Evolutionary conservation across 2,888 invertebrate species (phyloP), one percentile per base, ranked within the genome.

Genomic region (Cataglyphis livida): DNA sequence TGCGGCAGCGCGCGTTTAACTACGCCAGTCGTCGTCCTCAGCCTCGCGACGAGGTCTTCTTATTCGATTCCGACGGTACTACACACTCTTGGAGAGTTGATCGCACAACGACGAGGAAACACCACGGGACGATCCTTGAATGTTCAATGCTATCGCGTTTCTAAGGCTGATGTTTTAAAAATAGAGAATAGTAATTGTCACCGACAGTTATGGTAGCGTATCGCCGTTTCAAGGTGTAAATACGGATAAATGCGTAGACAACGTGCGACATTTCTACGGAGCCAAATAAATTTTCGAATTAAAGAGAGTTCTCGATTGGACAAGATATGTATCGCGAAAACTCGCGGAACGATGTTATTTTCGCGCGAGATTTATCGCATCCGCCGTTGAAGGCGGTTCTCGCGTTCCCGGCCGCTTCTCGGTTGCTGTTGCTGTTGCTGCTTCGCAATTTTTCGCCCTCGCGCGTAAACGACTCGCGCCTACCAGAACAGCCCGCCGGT

Each of bases 1-100:
- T 61, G 84, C 84, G 71, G 84, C 71, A 85, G 85, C 79, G 84
- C 79, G 84, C 86, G 54, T 82, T 87, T 83, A 78, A 78, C 70
- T 44, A 51, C 57, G 76, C 54, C 32, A 41, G 38, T 28, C 76
- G 68, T 68, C 76, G 32, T 57, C 57, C 68, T 57, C 25, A 21
- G 15, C 35, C 57, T 70, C 70, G 48, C 48, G 41, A 21, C 64
- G 57, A 70, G 44, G 32, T 59, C 41, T 78, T 76, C 41, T 66
- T 59, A 44, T 68, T 57, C 57, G 68, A 59, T 78, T 41, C 57
- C 68, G 68, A 57, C 44, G 68, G 68, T 68, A 78, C 32, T 10
- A 65, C 38, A 15, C 64, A 25, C 68, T 66, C 68, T 54, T 41
- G 54, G 25, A 6, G 38, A 38, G 38, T 38, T 51, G 75, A 54